Percentiles rank a stretch among this genome's conserved stretches.
phyloP scores from a whole-genome alignment of 2,797 vertebrate genomes.

The Chromobotia macracanthus region DNA sequence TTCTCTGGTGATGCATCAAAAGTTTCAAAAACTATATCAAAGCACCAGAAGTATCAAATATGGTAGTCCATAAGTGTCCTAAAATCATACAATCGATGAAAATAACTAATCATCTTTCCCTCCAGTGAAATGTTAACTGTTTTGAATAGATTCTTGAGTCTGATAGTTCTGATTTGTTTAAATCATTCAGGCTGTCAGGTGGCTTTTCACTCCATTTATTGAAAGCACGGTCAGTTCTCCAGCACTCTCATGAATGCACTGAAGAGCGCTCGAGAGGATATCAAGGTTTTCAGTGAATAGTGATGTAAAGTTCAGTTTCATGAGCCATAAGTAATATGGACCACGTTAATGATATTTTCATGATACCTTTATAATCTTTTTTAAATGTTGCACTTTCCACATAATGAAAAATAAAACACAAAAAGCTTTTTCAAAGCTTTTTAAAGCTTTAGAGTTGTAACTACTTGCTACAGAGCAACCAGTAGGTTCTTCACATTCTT shows the following conservation, averaged over 20 bases:
- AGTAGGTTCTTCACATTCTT: neutral
- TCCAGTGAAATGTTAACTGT: neutral
- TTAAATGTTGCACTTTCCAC: too few relatives aligned
- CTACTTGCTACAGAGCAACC: neutral
- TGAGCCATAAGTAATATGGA: neutral
- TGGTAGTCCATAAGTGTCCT: neutral
- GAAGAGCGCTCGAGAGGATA: neutral
- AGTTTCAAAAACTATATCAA: neutral
- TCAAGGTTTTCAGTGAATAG: neutral
- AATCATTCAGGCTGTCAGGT: neutral
- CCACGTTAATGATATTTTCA: neutral
- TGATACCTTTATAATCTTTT: neutral
- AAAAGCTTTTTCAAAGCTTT: too few relatives aligned
- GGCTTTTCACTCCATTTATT: neutral
- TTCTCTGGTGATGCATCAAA: too few relatives aligned
- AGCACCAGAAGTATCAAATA: neutral
- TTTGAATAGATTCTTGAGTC: neutral
- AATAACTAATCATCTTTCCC: neutral
- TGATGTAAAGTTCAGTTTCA: neutral
- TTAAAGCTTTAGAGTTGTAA: neutral
- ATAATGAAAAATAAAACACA: too few relatives aligned
- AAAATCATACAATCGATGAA: neutral
- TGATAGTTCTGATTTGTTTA: neutral
- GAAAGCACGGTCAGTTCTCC: conserved; percentile 2
- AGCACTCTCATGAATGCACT: neutral